phyloP scores from a whole-genome alignment of 2,113 vertebrate genomes.

The Micromys minutus region DNA sequence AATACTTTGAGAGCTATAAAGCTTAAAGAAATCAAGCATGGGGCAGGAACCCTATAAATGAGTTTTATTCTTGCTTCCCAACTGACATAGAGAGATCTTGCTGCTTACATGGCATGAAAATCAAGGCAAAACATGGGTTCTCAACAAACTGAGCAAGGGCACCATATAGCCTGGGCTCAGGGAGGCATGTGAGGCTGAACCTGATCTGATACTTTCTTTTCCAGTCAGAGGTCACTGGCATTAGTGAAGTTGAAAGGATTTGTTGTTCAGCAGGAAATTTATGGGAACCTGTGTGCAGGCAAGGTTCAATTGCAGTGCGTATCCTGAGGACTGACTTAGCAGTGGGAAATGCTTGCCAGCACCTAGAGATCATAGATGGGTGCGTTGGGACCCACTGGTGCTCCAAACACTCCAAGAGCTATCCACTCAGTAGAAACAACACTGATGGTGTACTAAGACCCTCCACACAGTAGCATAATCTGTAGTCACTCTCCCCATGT shows the following conservation, averaged over 20 bases:
- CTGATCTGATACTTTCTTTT: constrained; percentile 28
- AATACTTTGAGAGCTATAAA: constrained; percentile 55
- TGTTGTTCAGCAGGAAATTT: constrained; percentile 61
- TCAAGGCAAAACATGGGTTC: neutral
- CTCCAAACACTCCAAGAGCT: constrained; percentile 45
- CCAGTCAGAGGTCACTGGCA: constrained; percentile 59
- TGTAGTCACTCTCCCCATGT: neutral
- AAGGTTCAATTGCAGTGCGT: constrained; percentile 53
- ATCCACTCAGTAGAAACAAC: constrained; percentile 38
- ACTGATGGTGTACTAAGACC: constrained; percentile 52
- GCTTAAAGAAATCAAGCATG: constrained; percentile 20
- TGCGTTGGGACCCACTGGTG: constrained; percentile 30
- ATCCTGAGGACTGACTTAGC: constrained; percentile 65
- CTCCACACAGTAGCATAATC: constrained; percentile 44
- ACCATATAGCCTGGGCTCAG: neutral
- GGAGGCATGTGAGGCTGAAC: neutral
- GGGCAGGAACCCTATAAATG: constrained; percentile 45
- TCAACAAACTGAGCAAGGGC: neutral
- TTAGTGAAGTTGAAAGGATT: constrained; percentile 61
- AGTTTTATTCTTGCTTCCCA: constrained; percentile 34
- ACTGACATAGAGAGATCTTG: constrained; percentile 1
- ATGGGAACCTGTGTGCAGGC: neutral
- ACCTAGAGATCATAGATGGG: constrained; percentile 28
- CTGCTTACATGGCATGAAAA: neutral
- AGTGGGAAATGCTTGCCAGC: constrained; percentile 50